Base-by-base conservation (phyloP, 1,140 invertebrate species). In the Magallana angulata region DNA sequence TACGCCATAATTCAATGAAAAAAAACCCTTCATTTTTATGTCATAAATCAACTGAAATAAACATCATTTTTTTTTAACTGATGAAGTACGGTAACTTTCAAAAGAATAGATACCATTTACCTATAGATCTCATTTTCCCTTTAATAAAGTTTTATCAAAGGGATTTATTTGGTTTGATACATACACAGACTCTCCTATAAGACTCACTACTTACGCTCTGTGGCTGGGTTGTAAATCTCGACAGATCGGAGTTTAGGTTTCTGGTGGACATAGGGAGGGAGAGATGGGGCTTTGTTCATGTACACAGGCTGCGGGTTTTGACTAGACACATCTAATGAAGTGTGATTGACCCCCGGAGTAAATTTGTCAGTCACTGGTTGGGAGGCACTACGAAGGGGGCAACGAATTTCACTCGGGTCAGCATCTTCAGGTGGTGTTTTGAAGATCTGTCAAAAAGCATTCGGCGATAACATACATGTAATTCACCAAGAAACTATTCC, bases 361-460 rank as follows among this genome's bases (percentile, higher is more conserved):
- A 87, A 81, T 57, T 85, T 91, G 62, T 89, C 85, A 68, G 89
- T 89, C 82, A 84, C 83, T n/a, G 83, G 24, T 87, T 81, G 82
- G 36, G 80, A 58, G 14, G 81, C 14, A 82, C 81, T 82, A n/a
- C 36, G 48, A n/a, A 14, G 48, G 48, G 48, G 0, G 7, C 81
- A 82, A 8, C 90, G 87, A 62, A 84, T 83, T 68, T 91, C 90
- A 76, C 86, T 84, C 30, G 88, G 88, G 90, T 94, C 89, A 81
- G 90, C 89, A 91, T 90, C 92, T 84, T 95, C 94, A 11, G 95
- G 95, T 57, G 93, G 90, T 8, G 91, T 93, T 86, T 94, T 94
- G 89, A 96, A 96, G 83, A 96, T 95, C 95, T 96, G 59, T 48
- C 5, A 80, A 80, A 36, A 11, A 24, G 7, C 36, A 48, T 48